A percentile compares a stretch with the other conserved stretches of the same genome.
These are phyloP conservation scores for Euwallacea fornicatus DNA, from an alignment of 1,140 invertebrate genomes.

Conservation along the genomic window DNA sequence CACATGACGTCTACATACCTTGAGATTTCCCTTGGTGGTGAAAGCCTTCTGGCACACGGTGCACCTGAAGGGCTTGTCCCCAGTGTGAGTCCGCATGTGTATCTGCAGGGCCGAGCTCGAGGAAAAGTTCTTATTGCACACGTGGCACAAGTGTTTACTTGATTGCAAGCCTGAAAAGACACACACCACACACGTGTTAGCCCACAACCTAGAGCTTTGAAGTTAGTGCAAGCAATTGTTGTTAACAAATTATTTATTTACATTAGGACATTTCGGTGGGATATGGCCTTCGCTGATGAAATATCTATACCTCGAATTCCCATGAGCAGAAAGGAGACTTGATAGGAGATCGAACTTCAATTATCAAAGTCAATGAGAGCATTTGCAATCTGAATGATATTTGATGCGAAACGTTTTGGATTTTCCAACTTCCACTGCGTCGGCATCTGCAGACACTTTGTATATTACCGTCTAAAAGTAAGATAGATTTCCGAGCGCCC, in stretches of 20 bases:
- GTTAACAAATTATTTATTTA: conserved; percentile 33
- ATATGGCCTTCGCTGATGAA: no score
- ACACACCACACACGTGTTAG: conserved; percentile 53
- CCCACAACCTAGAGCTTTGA: conserved; percentile 50
- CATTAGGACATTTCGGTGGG: no score
- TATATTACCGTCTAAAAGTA: no score
- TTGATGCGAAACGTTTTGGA: no score
- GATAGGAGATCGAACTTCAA: no score
- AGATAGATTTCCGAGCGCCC: no score
- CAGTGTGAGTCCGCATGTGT: conserved; percentile 97
- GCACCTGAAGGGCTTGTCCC: conserved; percentile 97
- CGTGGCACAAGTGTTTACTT: conserved; percentile 91
- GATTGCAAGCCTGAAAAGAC: conserved; percentile 55
- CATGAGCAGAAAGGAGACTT: no score
- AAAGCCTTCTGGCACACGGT: conserved; percentile 93
- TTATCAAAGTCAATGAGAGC: no score
- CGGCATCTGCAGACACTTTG: no score
- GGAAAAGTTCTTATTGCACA: conserved; percentile 97
- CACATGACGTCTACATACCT: conserved; percentile 64
- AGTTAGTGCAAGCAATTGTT: conserved; percentile 52
- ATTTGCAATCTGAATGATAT: no score
- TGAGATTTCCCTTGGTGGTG: conserved; percentile 97
- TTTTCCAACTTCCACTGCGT: no score
- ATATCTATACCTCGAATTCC: no score
- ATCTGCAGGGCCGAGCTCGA: conserved; percentile 95